Percentiles rank a stretch among this genome's conserved stretches.
phyloP scores from a whole-genome alignment of 2,113 vertebrate species.

The Eudyptes chrysolophus region DNA sequence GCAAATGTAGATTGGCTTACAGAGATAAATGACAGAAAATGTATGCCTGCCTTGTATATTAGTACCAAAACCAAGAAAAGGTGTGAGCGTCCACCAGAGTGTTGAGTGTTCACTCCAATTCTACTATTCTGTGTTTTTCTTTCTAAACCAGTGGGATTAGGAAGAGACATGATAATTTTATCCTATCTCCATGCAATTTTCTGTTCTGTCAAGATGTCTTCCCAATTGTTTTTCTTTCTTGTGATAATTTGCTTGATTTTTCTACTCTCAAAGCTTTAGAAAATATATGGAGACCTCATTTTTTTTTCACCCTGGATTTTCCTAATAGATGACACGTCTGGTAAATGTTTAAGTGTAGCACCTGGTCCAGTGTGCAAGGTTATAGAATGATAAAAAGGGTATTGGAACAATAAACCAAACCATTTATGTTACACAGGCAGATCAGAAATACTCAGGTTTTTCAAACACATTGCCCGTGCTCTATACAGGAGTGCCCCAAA shows the following conservation, averaged over 20 bases:
- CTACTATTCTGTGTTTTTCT: neutral
- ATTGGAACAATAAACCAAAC: neutral
- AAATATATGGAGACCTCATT: neutral
- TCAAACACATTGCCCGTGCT: neutral
- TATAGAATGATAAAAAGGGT: neutral
- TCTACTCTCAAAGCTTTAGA: neutral
- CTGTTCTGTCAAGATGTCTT: neutral
- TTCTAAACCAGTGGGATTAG: neutral
- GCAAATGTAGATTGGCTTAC: neutral
- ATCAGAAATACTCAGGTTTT: neutral
- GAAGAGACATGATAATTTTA: neutral
- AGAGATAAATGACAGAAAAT: neutral
- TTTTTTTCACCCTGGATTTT: neutral
- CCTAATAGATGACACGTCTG: neutral
- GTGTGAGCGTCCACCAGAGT: neutral
- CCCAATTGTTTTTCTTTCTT: neutral
- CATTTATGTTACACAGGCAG: neutral
- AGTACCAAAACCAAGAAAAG: neutral
- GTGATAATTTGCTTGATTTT: accelerated
- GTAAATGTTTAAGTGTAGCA: neutral
- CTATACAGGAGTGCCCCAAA: neutral
- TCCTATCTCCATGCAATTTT: neutral
- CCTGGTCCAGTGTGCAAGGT: neutral
- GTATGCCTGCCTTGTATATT: neutral
- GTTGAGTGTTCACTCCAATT: neutral